Percentiles rank a stretch among this genome's conserved stretches.
These are phyloP conservation scores for Acanthopagrus latus DNA, from an alignment of 2,797 vertebrate species.

Conservation along the genomic window DNA sequence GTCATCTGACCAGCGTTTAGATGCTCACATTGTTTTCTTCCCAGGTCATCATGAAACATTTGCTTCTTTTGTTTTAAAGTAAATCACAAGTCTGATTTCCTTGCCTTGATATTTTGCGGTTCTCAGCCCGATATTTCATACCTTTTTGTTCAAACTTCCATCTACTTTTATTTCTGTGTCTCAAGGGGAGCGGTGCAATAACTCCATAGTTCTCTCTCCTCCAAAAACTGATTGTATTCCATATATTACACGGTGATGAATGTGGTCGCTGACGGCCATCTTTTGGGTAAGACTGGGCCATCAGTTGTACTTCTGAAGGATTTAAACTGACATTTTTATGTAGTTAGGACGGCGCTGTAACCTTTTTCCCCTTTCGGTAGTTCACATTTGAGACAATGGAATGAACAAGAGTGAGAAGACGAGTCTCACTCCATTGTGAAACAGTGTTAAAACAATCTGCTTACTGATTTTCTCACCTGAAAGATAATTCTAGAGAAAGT, in stretches of 20 bases:
- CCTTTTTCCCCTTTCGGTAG: too few relatives aligned
- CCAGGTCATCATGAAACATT: too few relatives aligned
- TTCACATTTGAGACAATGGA: not conserved
- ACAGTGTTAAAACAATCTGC: not conserved
- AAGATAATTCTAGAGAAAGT: too few relatives aligned
- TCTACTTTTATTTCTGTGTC: too few relatives aligned
- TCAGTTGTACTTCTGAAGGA: not conserved
- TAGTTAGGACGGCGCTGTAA: not conserved
- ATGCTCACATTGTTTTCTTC: too few relatives aligned
- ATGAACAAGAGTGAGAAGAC: not conserved
- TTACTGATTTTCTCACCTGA: too few relatives aligned
- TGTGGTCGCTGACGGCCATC: too few relatives aligned
- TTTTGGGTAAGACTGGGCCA: too few relatives aligned
- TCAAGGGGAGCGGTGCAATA: too few relatives aligned
- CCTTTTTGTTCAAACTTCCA: not conserved
- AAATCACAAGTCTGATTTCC: not conserved
- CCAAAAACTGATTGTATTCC: not conserved
- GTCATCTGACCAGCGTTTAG: too few relatives aligned
- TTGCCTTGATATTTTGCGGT: not conserved
- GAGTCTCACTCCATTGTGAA: not conserved
- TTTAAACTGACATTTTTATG: not conserved
- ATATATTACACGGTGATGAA: not conserved
- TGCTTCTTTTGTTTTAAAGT: not conserved
- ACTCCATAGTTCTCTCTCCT: not conserved
- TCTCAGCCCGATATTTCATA: not conserved